These are phyloP conservation scores for Xanthostigma xanthostigma DNA, from an alignment of 2,888 invertebrate species.

Conservation along the genomic window DNA sequence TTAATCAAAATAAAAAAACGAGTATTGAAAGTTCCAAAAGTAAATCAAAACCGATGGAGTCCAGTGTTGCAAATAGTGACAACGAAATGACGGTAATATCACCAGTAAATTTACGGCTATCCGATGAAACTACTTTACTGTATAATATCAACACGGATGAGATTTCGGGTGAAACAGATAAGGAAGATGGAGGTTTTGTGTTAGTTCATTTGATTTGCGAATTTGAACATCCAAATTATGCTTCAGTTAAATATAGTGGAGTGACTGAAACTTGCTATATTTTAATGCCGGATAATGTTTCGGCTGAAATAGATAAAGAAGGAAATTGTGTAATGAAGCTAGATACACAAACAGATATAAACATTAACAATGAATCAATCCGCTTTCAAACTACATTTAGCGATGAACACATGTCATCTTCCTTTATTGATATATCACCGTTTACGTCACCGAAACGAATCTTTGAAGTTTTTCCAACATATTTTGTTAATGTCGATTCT, in stretches of 20 bases:
- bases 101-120: not conserved
- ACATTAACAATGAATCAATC: not conserved
- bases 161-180: slow-evolving; percentile 6
- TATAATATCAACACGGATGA: no score
- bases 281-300: slow-evolving; percentile 19
- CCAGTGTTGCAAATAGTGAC: not conserved
- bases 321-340: not conserved
- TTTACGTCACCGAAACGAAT: slow-evolving; percentile 1
- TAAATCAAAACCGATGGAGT: not conserved
- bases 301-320: slow-evolving; percentile 13
- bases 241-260: slow-evolving; percentile 33
- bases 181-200: slow-evolving; percentile 21
- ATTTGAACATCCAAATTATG: slow-evolving; percentile 36
- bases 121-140: no score
- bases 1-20: not conserved
- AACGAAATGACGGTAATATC: not conserved
- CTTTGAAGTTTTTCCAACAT: slow-evolving; percentile 5
- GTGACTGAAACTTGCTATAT: slow-evolving; percentile 19
- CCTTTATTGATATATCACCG: not conserved
- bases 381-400: not conserved
- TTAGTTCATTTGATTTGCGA: slow-evolving; percentile 20
- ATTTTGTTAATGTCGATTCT: not conserved
- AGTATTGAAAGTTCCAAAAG: not conserved
- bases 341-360: not conserved
- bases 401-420: not conserved